Percentiles rank a stretch among this genome's conserved stretches.
Evolutionary conservation across 2,888 invertebrate species (phyloP).

Genomic region (Orchesellides sinensis): DNA sequence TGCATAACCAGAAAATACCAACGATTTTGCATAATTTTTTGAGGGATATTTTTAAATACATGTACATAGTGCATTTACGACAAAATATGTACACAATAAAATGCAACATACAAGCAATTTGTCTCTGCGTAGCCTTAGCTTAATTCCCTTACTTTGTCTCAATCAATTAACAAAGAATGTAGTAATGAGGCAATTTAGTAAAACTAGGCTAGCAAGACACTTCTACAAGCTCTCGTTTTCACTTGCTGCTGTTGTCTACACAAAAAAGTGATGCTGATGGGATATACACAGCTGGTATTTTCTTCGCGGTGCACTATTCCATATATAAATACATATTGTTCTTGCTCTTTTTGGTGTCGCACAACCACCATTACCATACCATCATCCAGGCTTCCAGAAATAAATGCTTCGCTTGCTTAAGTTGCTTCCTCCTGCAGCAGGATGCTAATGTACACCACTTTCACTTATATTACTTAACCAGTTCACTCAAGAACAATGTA

Average conservation of each 20-base stretch:
- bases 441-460: slow-evolving; percentile 24
- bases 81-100: neutral
- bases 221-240: slow-evolving; percentile 13
- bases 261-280: slow-evolving; percentile 4
- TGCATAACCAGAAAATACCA: neutral
- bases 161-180: slow-evolving; percentile 36
- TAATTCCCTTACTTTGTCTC: slow-evolving; percentile 34
- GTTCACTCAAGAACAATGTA: neutral
- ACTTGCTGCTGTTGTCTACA: slow-evolving; percentile 5
- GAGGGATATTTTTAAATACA: neutral
- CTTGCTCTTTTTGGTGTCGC: neutral
- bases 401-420: slow-evolving; percentile 28
- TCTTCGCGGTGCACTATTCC: neutral
- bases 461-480: neutral
- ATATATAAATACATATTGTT: neutral
- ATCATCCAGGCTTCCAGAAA: slow-evolving; percentile 14
- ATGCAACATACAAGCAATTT: neutral
- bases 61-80: neutral
- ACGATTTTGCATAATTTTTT: neutral
- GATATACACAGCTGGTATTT: neutral
- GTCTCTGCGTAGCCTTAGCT: neutral
- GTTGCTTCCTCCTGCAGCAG: neutral
- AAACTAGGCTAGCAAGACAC: neutral
- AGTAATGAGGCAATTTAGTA: slow-evolving; percentile 12
- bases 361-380: neutral